phyloP scores from a whole-genome alignment of 2,113 vertebrate genomes.

The Lutjanus erythropterus region DNA sequence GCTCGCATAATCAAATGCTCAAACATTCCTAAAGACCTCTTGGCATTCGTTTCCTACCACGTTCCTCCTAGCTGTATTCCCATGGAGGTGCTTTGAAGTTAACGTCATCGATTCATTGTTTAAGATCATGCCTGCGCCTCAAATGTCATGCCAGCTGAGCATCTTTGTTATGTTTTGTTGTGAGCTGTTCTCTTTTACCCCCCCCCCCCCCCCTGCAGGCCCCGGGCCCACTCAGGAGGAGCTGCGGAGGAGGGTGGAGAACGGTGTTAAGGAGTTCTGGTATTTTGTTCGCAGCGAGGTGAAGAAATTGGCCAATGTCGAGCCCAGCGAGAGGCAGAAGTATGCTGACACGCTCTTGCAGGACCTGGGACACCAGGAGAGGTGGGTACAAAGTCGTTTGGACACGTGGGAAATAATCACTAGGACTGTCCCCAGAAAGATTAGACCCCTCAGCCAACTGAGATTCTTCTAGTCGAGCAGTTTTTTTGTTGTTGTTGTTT shows the following conservation, averaged over 20 bases:
- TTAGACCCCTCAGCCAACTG: too few relatives aligned
- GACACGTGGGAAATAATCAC: not conserved
- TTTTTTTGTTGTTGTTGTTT: too few relatives aligned
- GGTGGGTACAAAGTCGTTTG: conserved; percentile 79
- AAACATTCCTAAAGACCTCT: conserved; percentile 33
- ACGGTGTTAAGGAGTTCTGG: conserved; percentile 97
- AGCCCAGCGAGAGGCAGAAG: conserved; percentile 90
- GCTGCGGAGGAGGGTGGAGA: conserved; percentile 93
- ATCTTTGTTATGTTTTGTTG: conserved; percentile 26
- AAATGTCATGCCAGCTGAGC: conserved; percentile 27
- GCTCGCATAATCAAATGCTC: conserved; percentile 14
- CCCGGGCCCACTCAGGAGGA: conserved; percentile 95
- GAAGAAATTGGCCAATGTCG: conserved; percentile 92
- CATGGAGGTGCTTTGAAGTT: conserved; percentile 26
- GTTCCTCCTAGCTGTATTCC: conserved; percentile 23
- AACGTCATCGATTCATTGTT: conserved; percentile 21
- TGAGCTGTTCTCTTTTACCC: conserved; percentile 10
- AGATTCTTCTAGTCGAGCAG: too few relatives aligned
- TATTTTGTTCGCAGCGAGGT: conserved; percentile 97
- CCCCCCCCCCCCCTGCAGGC: conserved; percentile 72
- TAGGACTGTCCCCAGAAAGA: not conserved
- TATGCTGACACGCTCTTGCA: conserved; percentile 91
- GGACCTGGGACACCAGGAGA: conserved; percentile 97
- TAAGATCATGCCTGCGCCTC: conserved; percentile 29
- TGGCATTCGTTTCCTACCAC: not conserved